A percentile compares a stretch with the other conserved stretches of the same genome.
Evolutionary conservation across 2,888 invertebrate genomes (phyloP).

Genomic region (Venusia cambrica): DNA sequence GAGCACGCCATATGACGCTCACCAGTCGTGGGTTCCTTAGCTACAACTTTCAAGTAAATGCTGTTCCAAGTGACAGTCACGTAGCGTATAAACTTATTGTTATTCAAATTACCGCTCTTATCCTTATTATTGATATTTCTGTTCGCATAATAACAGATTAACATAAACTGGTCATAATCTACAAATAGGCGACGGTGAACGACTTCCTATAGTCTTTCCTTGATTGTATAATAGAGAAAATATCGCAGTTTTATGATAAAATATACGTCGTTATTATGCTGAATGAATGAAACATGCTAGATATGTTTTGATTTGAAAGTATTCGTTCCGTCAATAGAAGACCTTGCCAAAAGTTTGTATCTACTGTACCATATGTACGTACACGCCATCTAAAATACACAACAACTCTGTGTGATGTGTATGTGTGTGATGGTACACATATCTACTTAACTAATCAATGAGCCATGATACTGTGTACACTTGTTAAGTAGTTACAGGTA

Average conservation of each 20-base stretch:
- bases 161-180: slow-evolving; percentile 5
- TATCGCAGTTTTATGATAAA: slow-evolving; percentile 13
- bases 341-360: slow-evolving; percentile 11
- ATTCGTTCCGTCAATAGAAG: slow-evolving; percentile 12
- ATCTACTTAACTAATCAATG: too few species aligned
- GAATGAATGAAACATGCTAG: slow-evolving; percentile 22
- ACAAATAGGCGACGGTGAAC: slow-evolving; percentile 2
- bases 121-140: slow-evolving; percentile 9
- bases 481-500: too few species aligned
- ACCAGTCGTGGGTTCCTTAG: slow-evolving; percentile 43
- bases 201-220: slow-evolving; percentile 15
- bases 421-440: too few species aligned
- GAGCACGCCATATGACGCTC: slow-evolving; percentile 52
- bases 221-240: slow-evolving; percentile 15
- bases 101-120: slow-evolving; percentile 12
- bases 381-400: too few species aligned
- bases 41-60: slow-evolving; percentile 28
- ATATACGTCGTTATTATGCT: slow-evolving; percentile 16
- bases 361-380: too few species aligned
- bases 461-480: too few species aligned
- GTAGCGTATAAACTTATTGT: slow-evolving; percentile 11
- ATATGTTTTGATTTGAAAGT: slow-evolving; percentile 17
- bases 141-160: slow-evolving; percentile 7
- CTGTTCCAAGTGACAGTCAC: slow-evolving; percentile 1
- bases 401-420: too few species aligned